A percentile compares a stretch with the other conserved stretches of the same genome.
Conservation (phyloP, 2,888 invertebrate species). For the Kryphioiulus occultus region DNA sequence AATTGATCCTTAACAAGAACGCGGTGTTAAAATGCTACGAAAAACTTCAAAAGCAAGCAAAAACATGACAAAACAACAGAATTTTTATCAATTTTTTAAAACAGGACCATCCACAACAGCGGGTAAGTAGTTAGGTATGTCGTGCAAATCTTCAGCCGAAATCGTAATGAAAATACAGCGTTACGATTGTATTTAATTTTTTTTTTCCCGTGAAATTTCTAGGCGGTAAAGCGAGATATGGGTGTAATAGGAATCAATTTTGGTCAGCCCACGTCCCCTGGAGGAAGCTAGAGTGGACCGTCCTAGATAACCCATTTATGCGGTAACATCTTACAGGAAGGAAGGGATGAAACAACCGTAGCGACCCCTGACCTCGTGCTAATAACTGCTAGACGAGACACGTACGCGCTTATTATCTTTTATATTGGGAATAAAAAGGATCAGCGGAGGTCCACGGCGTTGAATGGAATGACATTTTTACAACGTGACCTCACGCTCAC, state of each 20-base stretch:
- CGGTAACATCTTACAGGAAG: background rate
- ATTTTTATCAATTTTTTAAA: too few species aligned
- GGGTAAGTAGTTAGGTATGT: too few species aligned
- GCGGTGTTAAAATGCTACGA: too few species aligned
- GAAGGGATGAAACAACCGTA: background rate
- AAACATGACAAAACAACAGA: too few species aligned
- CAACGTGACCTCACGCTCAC: background rate
- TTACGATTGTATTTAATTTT: too few species aligned
- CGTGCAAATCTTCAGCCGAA: too few species aligned
- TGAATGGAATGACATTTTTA: background rate
- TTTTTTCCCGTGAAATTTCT: too few species aligned
- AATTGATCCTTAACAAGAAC: too few species aligned
- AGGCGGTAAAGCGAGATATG: too few species aligned
- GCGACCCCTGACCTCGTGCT: background rate
- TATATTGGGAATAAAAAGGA: background rate
- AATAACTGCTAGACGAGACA: background rate
- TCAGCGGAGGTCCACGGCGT: background rate
- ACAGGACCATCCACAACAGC: too few species aligned
- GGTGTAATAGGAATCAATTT: background rate
- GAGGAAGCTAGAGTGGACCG: background rate
- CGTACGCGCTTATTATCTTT: conserved; percentile 18
- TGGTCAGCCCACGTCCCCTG: background rate
- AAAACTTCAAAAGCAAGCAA: too few species aligned
- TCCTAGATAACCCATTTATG: background rate
- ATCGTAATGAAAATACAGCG: too few species aligned